These are phyloP conservation scores for Ctenopoma kingsleyae DNA, from an alignment of 2,797 vertebrate species.

Conservation along the genomic window DNA sequence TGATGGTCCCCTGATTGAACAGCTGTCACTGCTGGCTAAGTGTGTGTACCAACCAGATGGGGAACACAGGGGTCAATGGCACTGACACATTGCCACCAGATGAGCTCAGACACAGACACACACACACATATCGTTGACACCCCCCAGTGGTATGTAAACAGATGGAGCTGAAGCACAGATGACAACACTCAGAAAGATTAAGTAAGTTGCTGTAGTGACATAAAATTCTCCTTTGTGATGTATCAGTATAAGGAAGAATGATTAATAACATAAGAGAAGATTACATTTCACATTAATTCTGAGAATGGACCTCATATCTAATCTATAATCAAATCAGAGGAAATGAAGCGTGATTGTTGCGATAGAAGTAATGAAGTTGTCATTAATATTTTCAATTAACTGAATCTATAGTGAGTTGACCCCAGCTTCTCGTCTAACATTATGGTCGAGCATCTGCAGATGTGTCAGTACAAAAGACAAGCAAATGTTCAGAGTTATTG, in stretches of 20 bases:
- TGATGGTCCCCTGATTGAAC: constrained; percentile 78
- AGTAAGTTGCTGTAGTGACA: constrained; percentile 20
- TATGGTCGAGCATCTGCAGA: background rate
- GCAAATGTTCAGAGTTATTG: background rate
- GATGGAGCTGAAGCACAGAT: constrained; percentile 51
- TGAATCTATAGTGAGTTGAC: background rate
- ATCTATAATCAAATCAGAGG: constrained; percentile 31
- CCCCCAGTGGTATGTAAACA: constrained; percentile 59
- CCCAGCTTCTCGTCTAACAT: background rate
- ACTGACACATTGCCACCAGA: constrained; percentile 80
- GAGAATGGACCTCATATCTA: constrained; percentile 16
- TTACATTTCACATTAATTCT: constrained; percentile 17
- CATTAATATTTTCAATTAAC: constrained; percentile 12
- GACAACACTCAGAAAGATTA: constrained; percentile 26
- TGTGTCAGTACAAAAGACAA: background rate
- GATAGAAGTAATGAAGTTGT: constrained; percentile 6
- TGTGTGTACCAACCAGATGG: constrained; percentile 81
- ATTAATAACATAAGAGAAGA: background rate
- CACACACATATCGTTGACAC: constrained; percentile 17
- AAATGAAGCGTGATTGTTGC: constrained; percentile 12
- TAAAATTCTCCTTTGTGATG: background rate
- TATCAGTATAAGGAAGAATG: background rate
- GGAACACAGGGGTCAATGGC: constrained; percentile 81
- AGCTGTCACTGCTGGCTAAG: constrained; percentile 79
- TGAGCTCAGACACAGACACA: constrained; percentile 56